phyloP scores from a whole-genome alignment of 2,888 invertebrate species.

The Tromatobia lineatoria region DNA sequence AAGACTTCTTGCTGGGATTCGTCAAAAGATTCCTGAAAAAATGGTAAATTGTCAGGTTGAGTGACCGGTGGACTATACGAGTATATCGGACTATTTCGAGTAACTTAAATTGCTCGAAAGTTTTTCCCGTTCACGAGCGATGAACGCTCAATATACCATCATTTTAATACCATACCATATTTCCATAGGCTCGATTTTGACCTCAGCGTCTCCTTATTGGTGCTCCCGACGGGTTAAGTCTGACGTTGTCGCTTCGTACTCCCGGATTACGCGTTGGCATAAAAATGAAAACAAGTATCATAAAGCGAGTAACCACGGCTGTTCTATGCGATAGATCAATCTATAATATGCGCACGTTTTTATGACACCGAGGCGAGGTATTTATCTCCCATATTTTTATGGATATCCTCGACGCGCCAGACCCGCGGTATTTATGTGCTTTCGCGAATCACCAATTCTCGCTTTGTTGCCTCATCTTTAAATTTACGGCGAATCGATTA shows the following conservation, averaged over 20 bases:
- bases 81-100: no score
- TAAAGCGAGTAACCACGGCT: conserved; percentile 39
- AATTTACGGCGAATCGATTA: conserved; percentile 21
- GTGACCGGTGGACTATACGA: conserved; percentile 16
- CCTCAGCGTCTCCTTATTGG: conserved; percentile 26
- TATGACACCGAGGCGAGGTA: conserved; percentile 54
- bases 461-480: conserved; percentile 15
- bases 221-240: conserved; percentile 37
- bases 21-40: conserved; percentile 5
- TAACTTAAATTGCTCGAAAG: no score
- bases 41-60: conserved; percentile 15
- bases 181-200: conserved; percentile 29
- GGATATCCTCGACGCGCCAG: conserved; percentile 26
- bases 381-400: conserved; percentile 55
- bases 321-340: conserved; percentile 40
- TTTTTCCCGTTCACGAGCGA: conserved; percentile 33
- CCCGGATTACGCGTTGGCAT: conserved; percentile 53
- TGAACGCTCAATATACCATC: conserved; percentile 48
- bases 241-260: conserved; percentile 8
- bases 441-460: conserved; percentile 26
- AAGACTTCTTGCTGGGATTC: conserved; percentile 13
- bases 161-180: conserved; percentile 43
- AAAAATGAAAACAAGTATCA: conserved; percentile 46
- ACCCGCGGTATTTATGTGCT: conserved; percentile 47
- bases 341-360: conserved; percentile 50